Conservation (phyloP, 1,140 invertebrate species). For the Megalonaias nervosa region DNA sequence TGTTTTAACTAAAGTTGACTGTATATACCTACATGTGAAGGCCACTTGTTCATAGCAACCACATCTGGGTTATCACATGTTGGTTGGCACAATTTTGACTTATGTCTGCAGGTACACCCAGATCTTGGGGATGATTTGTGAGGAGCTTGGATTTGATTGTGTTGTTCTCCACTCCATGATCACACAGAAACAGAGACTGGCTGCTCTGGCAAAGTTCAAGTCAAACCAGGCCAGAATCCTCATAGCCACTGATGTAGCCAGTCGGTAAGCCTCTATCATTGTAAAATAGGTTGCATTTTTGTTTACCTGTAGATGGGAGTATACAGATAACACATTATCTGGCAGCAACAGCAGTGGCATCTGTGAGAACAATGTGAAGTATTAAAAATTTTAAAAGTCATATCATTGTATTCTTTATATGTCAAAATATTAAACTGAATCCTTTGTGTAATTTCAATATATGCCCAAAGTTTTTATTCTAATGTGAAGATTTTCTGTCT, state of each 20-base stretch:
- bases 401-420: no score
- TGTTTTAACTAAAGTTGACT: no score
- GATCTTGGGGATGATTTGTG: constrained; percentile 80
- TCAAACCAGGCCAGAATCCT: constrained; percentile 69
- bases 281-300: background rate
- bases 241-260: constrained; percentile 72
- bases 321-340: background rate
- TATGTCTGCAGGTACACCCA: constrained; percentile 65
- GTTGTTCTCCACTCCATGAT: constrained; percentile 79
- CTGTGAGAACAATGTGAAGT: background rate
- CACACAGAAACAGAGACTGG: constrained; percentile 71
- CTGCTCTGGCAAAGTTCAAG: constrained; percentile 69
- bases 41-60: no score
- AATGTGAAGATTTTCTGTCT: no score
- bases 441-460: no score
- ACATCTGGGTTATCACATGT: no score
- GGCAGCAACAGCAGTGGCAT: background rate
- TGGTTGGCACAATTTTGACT: no score
- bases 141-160: constrained; percentile 89
- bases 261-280: constrained; percentile 50
- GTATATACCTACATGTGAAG: no score
- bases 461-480: no score
- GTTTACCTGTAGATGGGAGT: background rate
- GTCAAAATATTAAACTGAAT: no score
- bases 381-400: no score